Conservation (phyloP, 2,113 vertebrate genomes). For the Pseudopipra pipra region DNA sequence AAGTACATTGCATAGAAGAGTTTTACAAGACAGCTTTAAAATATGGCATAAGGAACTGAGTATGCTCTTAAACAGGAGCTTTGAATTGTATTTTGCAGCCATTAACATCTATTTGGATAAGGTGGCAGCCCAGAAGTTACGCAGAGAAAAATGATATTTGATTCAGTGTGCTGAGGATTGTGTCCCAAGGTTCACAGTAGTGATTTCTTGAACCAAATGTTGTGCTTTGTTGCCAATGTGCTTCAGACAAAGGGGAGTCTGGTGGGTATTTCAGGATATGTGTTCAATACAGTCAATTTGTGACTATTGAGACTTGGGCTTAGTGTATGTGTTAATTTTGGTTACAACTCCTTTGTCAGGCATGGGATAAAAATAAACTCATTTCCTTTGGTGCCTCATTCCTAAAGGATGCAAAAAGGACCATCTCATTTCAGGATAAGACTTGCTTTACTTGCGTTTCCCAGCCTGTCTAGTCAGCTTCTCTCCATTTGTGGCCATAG, state of each 20-base stretch:
- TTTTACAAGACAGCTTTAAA: not conserved
- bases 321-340: not conserved
- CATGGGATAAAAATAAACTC: not conserved
- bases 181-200: not conserved
- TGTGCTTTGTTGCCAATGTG: not conserved
- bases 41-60: not conserved
- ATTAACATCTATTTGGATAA: not conserved
- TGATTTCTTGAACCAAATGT: not conserved
- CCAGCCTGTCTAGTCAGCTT: not conserved
- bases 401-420: not conserved
- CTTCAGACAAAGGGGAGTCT: not conserved
- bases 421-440: not conserved
- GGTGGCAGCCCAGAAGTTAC: not conserved
- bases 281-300: accelerated
- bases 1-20: not conserved
- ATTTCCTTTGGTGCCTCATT: not conserved
- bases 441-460: not conserved
- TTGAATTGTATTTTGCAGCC: not conserved
- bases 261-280: not conserved
- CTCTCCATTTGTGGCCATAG: not conserved
- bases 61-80: not conserved
- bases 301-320: not conserved
- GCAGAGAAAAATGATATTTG: not conserved
- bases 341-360: not conserved
- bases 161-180: not conserved